A percentile compares a stretch with the other conserved stretches of the same genome.
Evolutionary conservation across 2,888 invertebrate genomes (phyloP).

Genomic region (Nesidiocoris tenuis): DNA sequence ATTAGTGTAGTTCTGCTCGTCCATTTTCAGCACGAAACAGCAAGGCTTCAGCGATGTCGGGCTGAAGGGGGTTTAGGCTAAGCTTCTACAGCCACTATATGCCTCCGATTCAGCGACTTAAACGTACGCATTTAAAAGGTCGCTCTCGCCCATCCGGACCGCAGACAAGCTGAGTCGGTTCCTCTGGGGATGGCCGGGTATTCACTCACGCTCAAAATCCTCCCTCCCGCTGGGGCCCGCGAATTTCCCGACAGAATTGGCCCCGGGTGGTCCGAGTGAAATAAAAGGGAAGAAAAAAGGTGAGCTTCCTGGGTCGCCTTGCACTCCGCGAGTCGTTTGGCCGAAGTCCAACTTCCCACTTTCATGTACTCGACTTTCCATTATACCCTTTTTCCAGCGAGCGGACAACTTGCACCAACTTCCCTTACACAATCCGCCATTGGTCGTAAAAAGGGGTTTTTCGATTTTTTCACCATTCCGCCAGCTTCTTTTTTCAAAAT

Average conservation of each 20-base stretch:
- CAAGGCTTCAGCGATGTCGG: background rate
- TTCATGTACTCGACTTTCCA: constrained; percentile 35
- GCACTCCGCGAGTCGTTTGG: background rate
- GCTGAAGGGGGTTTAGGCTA: background rate
- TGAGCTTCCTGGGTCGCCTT: constrained; percentile 1
- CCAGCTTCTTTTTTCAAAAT: background rate
- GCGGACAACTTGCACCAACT: background rate
- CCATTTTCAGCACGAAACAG: no score
- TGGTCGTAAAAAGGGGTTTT: background rate
- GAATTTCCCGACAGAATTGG: constrained; percentile 13
- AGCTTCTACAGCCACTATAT: background rate
- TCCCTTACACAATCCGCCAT: background rate
- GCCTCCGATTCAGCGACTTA: background rate
- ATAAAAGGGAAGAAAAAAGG: constrained; percentile 14
- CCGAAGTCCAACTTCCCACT: constrained; percentile 40
- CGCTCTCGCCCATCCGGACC: background rate
- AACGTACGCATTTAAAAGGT: background rate
- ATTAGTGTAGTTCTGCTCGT: no score
- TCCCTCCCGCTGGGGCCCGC: background rate
- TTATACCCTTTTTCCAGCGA: constrained; percentile 15
- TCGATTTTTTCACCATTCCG: background rate
- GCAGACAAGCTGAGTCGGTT: background rate
- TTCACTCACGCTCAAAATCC: background rate
- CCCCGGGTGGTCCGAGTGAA: background rate
- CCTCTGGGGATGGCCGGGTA: background rate